These are phyloP conservation scores for Caenorhabditis latens DNA, from an alignment of 1,140 invertebrate genomes.

Conservation along the genomic window DNA sequence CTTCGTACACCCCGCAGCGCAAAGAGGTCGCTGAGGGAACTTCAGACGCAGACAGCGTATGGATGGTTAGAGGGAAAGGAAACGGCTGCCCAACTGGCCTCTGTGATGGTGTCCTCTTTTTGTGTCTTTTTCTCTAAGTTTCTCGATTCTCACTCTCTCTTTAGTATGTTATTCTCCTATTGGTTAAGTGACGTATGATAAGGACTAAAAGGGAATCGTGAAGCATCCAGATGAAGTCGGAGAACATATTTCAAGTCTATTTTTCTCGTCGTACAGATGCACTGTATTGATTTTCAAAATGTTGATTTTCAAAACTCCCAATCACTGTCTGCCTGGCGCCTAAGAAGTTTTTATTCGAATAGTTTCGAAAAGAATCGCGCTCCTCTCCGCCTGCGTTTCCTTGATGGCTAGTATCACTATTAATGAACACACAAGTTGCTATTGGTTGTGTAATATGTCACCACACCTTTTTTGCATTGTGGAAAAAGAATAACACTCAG, in stretches of 20 bases:
- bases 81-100: slow-evolving; percentile 27
- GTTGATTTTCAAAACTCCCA: background rate
- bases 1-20: background rate
- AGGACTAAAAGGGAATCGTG: background rate
- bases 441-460: slow-evolving; percentile 11
- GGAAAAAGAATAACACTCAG: too few species aligned
- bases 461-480: background rate
- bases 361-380: slow-evolving; percentile 15
- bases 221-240: slow-evolving; percentile 21
- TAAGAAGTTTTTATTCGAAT: background rate
- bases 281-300: too few species aligned
- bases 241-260: background rate
- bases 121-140: background rate
- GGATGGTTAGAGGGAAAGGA: background rate
- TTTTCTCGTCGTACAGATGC: background rate
- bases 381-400: slow-evolving; percentile 6
- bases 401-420: background rate
- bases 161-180: background rate
- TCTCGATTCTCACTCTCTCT: background rate
- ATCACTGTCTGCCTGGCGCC: background rate
- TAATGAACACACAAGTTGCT: slow-evolving; percentile 1
- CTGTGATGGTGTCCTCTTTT: background rate
- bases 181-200: slow-evolving; percentile 44
- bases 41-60: background rate
- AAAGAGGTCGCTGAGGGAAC: background rate